phyloP scores from a whole-genome alignment of 2,888 invertebrate genomes.

The Pilophorus perplexus region DNA sequence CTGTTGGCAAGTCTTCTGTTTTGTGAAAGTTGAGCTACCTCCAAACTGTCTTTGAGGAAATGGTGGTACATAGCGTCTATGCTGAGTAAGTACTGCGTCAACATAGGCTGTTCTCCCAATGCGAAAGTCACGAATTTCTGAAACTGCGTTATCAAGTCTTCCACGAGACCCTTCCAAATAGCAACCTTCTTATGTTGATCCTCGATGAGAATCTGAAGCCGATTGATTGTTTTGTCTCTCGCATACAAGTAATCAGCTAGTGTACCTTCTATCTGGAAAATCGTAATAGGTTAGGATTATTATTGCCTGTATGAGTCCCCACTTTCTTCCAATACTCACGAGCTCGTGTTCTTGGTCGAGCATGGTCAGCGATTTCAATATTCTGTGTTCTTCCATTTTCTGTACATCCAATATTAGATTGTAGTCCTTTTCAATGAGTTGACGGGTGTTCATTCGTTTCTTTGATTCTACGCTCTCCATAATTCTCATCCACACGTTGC shows the following conservation, averaged over 20 bases:
- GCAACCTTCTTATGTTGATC: slow-evolving; percentile 5
- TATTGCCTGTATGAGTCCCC: neutral
- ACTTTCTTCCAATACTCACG: neutral
- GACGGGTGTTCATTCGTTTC: neutral
- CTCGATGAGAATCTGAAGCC: neutral
- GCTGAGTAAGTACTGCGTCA: slow-evolving; percentile 19
- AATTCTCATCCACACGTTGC: slow-evolving; percentile 1
- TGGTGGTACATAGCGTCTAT: slow-evolving; percentile 2
- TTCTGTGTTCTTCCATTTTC: neutral
- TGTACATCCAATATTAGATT: neutral
- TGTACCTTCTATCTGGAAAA: slow-evolving; percentile 11
- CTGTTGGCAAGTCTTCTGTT: too few species aligned
- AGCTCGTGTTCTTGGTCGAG: slow-evolving; percentile 6
- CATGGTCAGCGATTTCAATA: neutral
- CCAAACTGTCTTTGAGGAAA: slow-evolving; percentile 4
- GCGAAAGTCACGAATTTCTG: slow-evolving; percentile 29
- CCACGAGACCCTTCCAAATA: slow-evolving; percentile 15
- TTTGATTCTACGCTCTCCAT: neutral
- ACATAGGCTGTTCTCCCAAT: slow-evolving; percentile 1
- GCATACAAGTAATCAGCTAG: slow-evolving; percentile 6
- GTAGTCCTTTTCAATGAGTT: neutral
- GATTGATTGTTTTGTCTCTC: neutral
- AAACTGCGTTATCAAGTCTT: slow-evolving; percentile 13
- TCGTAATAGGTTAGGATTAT: neutral
- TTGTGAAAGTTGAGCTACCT: slow-evolving; percentile 8